Base-by-base conservation (phyloP, 2,113 vertebrate species). In the Aegotheles bennettii region DNA sequence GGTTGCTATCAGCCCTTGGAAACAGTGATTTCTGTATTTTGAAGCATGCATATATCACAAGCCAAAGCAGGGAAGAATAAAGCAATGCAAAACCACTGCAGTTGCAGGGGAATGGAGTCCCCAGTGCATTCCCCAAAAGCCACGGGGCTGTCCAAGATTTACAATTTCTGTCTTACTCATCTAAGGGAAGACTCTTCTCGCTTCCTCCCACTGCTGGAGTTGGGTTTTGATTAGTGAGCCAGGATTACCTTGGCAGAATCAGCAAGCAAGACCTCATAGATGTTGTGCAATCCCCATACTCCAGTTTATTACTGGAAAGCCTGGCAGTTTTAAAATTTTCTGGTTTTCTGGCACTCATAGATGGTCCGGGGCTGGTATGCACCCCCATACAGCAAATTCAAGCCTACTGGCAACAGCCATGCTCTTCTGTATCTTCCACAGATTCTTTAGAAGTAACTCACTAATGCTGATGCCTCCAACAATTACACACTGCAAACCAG, bases 181-280 rank as follows among this genome's bases (percentile, higher is more conserved):
- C 68, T 56, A 43, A 43, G 43, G 53, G 76, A 94, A 88, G 94
- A 78, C 59, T 85, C 82, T 84, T 80, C 88, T 92, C 69, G 73
- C 73, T 90, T 93, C 83, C 79, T 97, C 53, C 51, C 80, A 47
- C 59, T 77, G 76, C 47, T 95, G 89, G 68, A 94, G 29, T 12
- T 75, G 76, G 4, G 8, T 90, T 94, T 75, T 48, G 8, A 87
- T 71, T 40, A 93, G 60, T 1, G 13, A 93, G 89, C 89, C 93
- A 96, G 86, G 73, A 90, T 63, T 89, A 90, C 93, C 75, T 89
- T 96, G 93, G 86, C 96, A 96, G 80, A 94, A 87, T 53, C 76
- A 93, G 70, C 68, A 71, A 65, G 51, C 57, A 89, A 93, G 70
- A 84, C 51, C 80, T 94, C 90, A 96, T 78, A 67, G 78, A 77